Conservation (phyloP, 1,140 invertebrate genomes). For the Bicyclus anynana region DNA sequence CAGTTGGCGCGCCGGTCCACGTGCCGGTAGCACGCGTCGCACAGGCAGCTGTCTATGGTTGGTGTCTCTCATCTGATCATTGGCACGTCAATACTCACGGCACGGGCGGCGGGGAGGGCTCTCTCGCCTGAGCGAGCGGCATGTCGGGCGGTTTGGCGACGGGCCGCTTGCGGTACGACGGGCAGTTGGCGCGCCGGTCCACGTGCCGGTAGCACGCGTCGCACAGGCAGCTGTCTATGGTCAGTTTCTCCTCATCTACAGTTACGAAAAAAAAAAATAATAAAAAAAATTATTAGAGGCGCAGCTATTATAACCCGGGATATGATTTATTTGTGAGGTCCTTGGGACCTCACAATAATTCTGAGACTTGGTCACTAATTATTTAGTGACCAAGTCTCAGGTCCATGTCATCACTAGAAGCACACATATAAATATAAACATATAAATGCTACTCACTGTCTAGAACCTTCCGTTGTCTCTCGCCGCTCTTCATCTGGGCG, state of each 20-base stretch:
- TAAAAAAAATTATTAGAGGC: too few relatives aligned
- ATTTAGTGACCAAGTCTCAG: too few relatives aligned
- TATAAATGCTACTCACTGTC: constrained; percentile 72
- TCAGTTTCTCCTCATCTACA: constrained; percentile 85
- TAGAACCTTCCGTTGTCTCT: constrained; percentile 87
- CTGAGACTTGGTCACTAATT: too few relatives aligned
- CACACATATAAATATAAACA: too few relatives aligned
- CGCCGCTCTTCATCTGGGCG: constrained; percentile 88
- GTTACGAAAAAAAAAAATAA: constrained; percentile 15
- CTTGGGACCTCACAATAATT: too few relatives aligned
- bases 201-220: constrained; percentile 91
- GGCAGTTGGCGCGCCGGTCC: constrained; percentile 85
- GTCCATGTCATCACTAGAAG: too few relatives aligned
- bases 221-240: constrained; percentile 88
- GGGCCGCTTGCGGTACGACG: constrained; percentile 77
- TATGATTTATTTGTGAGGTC: too few relatives aligned
- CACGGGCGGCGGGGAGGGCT: constrained; percentile 7
- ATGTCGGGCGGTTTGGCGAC: constrained; percentile 41
- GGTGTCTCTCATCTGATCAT: too few relatives aligned
- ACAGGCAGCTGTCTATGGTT: neutral
- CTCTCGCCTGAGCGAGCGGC: neutral
- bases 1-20: too few relatives aligned
- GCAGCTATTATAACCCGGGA: too few relatives aligned
- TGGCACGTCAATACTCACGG: constrained; percentile 32
- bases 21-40: constrained; percentile 33